phyloP scores from a whole-genome alignment of 2,888 invertebrate species.

The Mellilla xanthometata region DNA sequence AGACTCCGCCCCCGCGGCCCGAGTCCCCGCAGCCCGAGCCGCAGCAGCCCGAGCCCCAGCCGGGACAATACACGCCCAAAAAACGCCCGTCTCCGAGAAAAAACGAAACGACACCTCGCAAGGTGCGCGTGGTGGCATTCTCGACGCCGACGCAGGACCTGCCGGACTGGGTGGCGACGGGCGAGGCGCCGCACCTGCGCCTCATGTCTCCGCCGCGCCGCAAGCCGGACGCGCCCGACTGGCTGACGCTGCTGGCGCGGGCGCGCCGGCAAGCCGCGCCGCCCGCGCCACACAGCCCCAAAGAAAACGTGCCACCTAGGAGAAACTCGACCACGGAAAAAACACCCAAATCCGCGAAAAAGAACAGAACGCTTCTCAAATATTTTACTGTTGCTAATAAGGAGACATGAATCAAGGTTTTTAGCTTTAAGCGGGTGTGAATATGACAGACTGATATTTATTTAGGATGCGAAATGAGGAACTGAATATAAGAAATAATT shows the following conservation, averaged over 20 bases:
- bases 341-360: slow-evolving; percentile 46
- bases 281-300: slow-evolving; percentile 45
- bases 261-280: slow-evolving; percentile 6
- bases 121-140: slow-evolving; percentile 48
- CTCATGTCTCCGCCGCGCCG: slow-evolving; percentile 87
- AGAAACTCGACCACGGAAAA: slow-evolving; percentile 53
- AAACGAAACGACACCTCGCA: slow-evolving; percentile 35
- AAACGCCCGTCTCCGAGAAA: background rate
- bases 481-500: no score
- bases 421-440: slow-evolving; percentile 13
- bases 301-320: slow-evolving; percentile 46
- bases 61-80: background rate
- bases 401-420: slow-evolving; percentile 36
- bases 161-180: slow-evolving; percentile 89
- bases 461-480: slow-evolving; percentile 7
- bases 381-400: slow-evolving; percentile 59
- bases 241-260: slow-evolving; percentile 80
- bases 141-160: slow-evolving; percentile 86
- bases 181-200: slow-evolving; percentile 89
- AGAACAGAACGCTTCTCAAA: slow-evolving; percentile 56
- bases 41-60: slow-evolving; percentile 8
- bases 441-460: slow-evolving; percentile 37
- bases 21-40: slow-evolving; percentile 6
- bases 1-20: slow-evolving; percentile 4
- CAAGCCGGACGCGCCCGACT: slow-evolving; percentile 85